Percentiles rank a stretch among this genome's conserved stretches.
These are phyloP conservation scores for Muricea muricata DNA, from an alignment of 92 coral and sea anemone species.

Conservation along the genomic window DNA sequence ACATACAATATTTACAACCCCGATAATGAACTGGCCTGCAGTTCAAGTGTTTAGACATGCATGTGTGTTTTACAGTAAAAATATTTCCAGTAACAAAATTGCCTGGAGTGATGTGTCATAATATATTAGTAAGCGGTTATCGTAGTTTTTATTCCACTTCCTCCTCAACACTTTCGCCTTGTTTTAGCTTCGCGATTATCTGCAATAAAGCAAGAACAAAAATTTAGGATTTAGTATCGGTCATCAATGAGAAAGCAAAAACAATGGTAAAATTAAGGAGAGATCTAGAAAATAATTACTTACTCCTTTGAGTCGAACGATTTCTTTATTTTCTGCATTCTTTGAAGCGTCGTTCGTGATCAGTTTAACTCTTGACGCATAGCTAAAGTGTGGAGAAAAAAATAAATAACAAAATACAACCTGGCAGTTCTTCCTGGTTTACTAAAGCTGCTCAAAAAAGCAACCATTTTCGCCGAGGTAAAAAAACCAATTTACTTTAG, in stretches of 20 bases:
- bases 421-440: background rate
- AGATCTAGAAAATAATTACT: too few relatives aligned
- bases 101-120: too few relatives aligned
- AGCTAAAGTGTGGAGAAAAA: constrained; percentile 51
- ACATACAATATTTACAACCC: too few relatives aligned
- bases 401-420: background rate
- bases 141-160: constrained; percentile 58
- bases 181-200: constrained; percentile 92
- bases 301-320: constrained; percentile 91
- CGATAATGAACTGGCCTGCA: too few relatives aligned
- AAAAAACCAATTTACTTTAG: too few relatives aligned
- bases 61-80: too few relatives aligned
- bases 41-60: too few relatives aligned
- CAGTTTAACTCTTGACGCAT: constrained; percentile 97
- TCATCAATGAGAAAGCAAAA: background rate
- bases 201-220: too few relatives aligned
- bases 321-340: constrained; percentile 94
- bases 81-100: too few relatives aligned
- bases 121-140: too few relatives aligned
- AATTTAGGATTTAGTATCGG: background rate
- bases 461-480: too few relatives aligned
- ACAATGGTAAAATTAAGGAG: background rate
- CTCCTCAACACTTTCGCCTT: constrained; percentile 88
- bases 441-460: too few relatives aligned
- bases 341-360: constrained; percentile 98